A percentile compares a stretch with the other conserved stretches of the same genome.
phyloP scores from a whole-genome alignment of 2,888 invertebrate species.

The Elysia crispata region DNA sequence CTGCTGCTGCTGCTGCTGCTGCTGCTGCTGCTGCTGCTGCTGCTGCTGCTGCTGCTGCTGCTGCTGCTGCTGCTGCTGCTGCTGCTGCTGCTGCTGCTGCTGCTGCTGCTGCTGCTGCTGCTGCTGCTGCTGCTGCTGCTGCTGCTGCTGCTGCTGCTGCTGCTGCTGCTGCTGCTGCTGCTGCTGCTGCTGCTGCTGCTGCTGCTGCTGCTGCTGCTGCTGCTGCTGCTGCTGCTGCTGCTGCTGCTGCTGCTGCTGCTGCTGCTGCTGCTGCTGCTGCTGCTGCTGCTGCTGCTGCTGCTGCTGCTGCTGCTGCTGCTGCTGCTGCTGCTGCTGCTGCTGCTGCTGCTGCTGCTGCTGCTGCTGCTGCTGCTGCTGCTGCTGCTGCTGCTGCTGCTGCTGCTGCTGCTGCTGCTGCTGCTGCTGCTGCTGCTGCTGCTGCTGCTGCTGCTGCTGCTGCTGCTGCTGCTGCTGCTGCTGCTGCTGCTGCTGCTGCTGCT shows the following conservation, averaged over 20 bases:
- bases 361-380: not conserved
- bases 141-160: constrained; percentile 14
- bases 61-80: not conserved
- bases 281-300: constrained; percentile 2
- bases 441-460: no score
- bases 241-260: constrained; percentile 3
- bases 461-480: not conserved
- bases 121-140: not conserved
- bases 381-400: no score
- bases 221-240: constrained; percentile 35
- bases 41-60: not conserved
- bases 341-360: not conserved
- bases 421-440: no score
- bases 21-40: not conserved
- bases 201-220: constrained; percentile 36
- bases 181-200: constrained; percentile 12
- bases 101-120: not conserved
- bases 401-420: no score
- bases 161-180: not conserved
- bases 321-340: constrained; percentile 1
- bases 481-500: not conserved
- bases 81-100: no score
- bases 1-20: not conserved
- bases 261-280: not conserved
- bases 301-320: not conserved